Percentiles rank a stretch among this genome's conserved stretches.
Evolutionary conservation across 2,888 invertebrate species (phyloP).

Genomic region (Synergus umbraculus): DNA sequence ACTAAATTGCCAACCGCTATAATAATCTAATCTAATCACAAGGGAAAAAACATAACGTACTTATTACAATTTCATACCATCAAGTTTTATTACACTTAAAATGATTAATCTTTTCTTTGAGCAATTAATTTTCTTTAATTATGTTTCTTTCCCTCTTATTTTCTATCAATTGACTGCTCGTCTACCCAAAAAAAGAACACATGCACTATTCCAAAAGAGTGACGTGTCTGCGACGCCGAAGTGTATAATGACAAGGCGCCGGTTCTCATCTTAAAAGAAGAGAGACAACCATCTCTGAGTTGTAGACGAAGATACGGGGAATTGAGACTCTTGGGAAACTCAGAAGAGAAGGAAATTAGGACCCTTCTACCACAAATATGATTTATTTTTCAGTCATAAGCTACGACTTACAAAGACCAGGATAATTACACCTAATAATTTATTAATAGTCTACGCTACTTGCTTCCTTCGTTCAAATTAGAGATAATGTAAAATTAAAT

Average conservation of each 20-base stretch:
- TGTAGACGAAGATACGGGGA: not conserved
- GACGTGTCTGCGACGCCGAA: constrained; percentile 23
- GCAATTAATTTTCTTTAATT: not conserved
- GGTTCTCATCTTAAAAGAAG: constrained; percentile 2
- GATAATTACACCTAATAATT: too few relatives aligned
- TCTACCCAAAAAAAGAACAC: constrained; percentile 1
- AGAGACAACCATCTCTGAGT: not conserved
- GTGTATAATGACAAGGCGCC: constrained; percentile 9
- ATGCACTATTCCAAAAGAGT: not conserved
- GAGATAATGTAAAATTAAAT: too few relatives aligned
- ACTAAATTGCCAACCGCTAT: too few relatives aligned
- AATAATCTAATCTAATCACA: too few relatives aligned
- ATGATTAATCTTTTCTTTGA: not conserved
- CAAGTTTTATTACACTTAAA: not conserved
- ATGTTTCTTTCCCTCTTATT: not conserved
- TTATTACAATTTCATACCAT: not conserved
- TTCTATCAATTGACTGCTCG: constrained; percentile 16
- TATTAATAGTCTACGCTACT: too few relatives aligned
- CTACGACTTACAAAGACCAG: too few relatives aligned
- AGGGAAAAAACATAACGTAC: not conserved
- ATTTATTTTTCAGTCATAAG: too few relatives aligned
- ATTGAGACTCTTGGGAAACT: not conserved
- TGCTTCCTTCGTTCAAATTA: too few relatives aligned
- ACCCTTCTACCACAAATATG: too few relatives aligned
- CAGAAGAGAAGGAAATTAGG: not conserved